Base-by-base conservation (phyloP, 2,888 invertebrate species). In the Temnothorax rugatulus region DNA sequence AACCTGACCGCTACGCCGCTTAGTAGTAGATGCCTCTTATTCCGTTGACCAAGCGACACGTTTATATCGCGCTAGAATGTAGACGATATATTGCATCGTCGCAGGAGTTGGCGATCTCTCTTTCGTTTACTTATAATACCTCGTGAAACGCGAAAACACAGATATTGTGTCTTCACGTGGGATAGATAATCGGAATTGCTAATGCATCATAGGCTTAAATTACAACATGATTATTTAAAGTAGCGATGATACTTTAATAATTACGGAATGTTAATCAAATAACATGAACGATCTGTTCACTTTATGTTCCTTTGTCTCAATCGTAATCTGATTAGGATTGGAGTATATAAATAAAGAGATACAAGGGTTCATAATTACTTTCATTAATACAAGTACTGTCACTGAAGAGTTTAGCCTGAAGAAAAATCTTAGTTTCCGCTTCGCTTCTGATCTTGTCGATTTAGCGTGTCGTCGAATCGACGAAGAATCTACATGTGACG, bases 401-500 rank as follows among this genome's bases (percentile, higher is more conserved):
- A 11, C 15, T 38, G 4, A 38, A 25, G n/a, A 41, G 5, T 59
- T 11, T 15, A 29, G 9, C 21, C 1, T 9, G 18, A 41, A 8
- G 34, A n/a, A 34, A 38, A 38, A n/a, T 41, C 4, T 21, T 18
- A n/a, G 9, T 81, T 81, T 34, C 11, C 2, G 2, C 8, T 44
- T 71, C 8, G 21, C 29, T 64, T 50, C 59, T 69, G 87, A 77
- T 85, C 84, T 77, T 54, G 73, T 85, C 29, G 25, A 69, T 50
- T 69, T 84, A 82, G 81, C 81, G 57, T 15, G 77, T 66, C 52
- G 29, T 82, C 52, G 83, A 81, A 74, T 81, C 75, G 63, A 64
- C 21, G 68, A 63, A 82, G 63, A 61, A 83, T 79, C 63, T 75
- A 69, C 41, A 82, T 74, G 83, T 90, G 90, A 91, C 76, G 85